These are phyloP conservation scores for Hypothenemus hampei DNA, from an alignment of 1,140 invertebrate species.

Conservation along the genomic window DNA sequence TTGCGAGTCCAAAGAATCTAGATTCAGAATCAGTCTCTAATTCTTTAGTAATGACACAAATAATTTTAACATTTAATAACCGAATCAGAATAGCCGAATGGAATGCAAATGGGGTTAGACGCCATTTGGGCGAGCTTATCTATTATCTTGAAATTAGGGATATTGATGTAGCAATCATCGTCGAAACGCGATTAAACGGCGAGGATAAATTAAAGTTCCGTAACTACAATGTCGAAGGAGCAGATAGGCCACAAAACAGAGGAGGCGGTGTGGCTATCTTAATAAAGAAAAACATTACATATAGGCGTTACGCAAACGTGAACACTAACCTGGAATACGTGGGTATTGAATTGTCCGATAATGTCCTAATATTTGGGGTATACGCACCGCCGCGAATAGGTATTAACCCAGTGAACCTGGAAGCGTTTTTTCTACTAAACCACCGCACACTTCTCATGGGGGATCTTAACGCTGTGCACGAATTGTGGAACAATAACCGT, in stretches of 20 bases:
- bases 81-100: neutral
- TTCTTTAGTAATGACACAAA: neutral
- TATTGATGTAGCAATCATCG: neutral
- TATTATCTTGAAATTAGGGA: neutral
- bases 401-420: neutral
- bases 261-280: neutral
- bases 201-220: neutral
- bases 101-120: neutral
- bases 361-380: neutral
- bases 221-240: neutral
- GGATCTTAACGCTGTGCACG: neutral
- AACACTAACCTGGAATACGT: neutral
- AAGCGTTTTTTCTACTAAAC: neutral
- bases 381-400: neutral
- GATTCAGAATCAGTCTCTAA: neutral
- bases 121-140: neutral
- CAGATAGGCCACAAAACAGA: neutral
- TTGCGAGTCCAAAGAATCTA: too few species aligned
- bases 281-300: neutral
- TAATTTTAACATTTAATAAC: neutral
- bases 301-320: neutral
- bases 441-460: neutral
- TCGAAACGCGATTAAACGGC: neutral
- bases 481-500: neutral
- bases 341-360: neutral